Evolutionary conservation across 1,140 invertebrate species (phyloP), one percentile per base, ranked within the genome.

Genomic region (Idris sp.): DNA sequence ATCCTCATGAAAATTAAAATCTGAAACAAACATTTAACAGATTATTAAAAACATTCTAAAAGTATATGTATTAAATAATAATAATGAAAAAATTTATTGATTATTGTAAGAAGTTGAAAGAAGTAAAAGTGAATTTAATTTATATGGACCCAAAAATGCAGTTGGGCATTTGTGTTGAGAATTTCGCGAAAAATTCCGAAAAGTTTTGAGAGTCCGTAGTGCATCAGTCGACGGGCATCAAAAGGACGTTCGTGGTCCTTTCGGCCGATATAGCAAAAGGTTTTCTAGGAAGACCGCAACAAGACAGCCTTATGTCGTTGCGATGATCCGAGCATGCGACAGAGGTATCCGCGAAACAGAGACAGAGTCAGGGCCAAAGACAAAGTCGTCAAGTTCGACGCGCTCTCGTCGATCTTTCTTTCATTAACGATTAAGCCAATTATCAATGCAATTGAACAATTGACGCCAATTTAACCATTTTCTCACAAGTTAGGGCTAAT

Each of bases 361-460:
- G 33, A 46, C 18, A 36, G 36, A 35, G 51, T 54, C 36, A 13
- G 19, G 26, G 33, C 8, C 18, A 14, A 53, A 44, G 56, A 33
- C 62, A 53, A 26, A 59, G 49, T 74, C 61, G 53, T 40, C 46
- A 44, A 43, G 16, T 68, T 76, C 44, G 61, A 61, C 58, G 56
- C 40, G 33, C 41, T 44, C 58, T 36, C 51, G 59, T 61, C 62
- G 62, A 74, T 62, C 53, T 68, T 62, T 59, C 49, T 31, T 73
- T 72, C 58, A 31, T 72, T 59, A 64, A 44, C 36, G 65, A 74
- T 77, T 71, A 74, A 74, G 68, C 58, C 79, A 82, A 82, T 83
- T 81, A 62, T 61, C 79, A 75, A 83, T 81, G 77, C 79, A 82
- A 84, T 84, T 83, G 79, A 69, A 49, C 79, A 85, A 85, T 84